Conservation (phyloP, 2,888 invertebrate species). For the Eudasyphora cyanicolor region DNA sequence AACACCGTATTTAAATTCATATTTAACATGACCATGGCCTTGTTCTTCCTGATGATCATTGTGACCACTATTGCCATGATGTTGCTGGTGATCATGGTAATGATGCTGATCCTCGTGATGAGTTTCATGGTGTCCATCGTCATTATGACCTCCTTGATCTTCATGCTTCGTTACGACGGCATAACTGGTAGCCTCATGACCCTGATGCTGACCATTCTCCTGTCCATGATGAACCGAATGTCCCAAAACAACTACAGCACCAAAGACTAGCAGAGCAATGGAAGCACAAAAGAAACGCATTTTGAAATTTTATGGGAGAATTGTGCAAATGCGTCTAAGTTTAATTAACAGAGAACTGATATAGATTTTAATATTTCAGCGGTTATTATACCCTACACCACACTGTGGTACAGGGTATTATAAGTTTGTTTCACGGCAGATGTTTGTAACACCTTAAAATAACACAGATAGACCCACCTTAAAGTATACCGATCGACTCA, state of each 20-base stretch:
- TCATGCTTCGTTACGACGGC: slow-evolving; percentile 71
- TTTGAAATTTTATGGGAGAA: not conserved
- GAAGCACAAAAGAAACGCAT: not conserved
- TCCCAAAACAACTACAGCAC: not conserved
- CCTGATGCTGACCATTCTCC: slow-evolving; percentile 1
- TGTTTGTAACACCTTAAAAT: too few species aligned
- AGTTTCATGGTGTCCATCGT: not conserved
- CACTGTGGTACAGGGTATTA: too few species aligned
- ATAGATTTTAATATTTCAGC: too few species aligned
- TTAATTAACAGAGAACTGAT: not conserved
- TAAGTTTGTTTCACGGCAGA: too few species aligned
- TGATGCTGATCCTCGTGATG: slow-evolving; percentile 63
- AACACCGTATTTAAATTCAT: slow-evolving; percentile 24
- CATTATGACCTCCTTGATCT: slow-evolving; percentile 45
- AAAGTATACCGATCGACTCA: too few species aligned
- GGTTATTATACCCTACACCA: too few species aligned
- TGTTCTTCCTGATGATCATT: slow-evolving; percentile 68
- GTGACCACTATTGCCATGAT: slow-evolving; percentile 66
- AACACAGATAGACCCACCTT: too few species aligned
- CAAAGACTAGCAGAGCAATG: not conserved
- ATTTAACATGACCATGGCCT: slow-evolving; percentile 5
- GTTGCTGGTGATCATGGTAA: slow-evolving; percentile 36
- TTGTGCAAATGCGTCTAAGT: not conserved
- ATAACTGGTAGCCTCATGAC: not conserved
- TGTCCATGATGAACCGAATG: not conserved